These are phyloP conservation scores for Tetheella fluctuosa DNA, from an alignment of 2,888 invertebrate genomes.

Conservation along the genomic window DNA sequence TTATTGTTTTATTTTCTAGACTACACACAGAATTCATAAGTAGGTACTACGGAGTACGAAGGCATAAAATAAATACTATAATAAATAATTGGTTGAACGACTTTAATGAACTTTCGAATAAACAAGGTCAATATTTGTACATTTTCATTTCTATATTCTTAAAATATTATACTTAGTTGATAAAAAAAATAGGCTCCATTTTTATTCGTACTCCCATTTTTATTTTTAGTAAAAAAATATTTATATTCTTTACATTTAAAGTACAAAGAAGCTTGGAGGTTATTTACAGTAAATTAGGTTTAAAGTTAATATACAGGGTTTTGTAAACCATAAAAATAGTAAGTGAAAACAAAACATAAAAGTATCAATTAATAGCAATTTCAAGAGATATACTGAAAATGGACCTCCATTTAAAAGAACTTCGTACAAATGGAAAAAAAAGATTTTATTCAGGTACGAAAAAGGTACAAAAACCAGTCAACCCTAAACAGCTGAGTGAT, in stretches of 20 bases:
- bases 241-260: background rate
- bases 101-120: background rate
- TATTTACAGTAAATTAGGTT: too few relatives aligned
- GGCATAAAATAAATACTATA: background rate
- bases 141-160: too few relatives aligned
- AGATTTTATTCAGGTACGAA: conserved; percentile 7
- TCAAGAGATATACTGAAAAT: conserved; percentile 5
- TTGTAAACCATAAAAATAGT: too few relatives aligned
- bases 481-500: conserved; percentile 14
- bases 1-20: conserved; percentile 23
- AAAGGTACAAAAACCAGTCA: conserved; percentile 10
- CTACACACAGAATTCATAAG: conserved; percentile 16
- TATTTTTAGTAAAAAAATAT: background rate
- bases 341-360: background rate
- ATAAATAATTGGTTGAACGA: conserved; percentile 2
- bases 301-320: too few relatives aligned
- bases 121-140: background rate
- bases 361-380: conserved; percentile 11
- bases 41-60: too few relatives aligned
- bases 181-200: background rate
- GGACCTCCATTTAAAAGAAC: conserved; percentile 5
- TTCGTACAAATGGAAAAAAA: conserved; percentile 5
- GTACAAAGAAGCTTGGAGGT: too few relatives aligned
- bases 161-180: too few relatives aligned
- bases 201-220: background rate